A percentile compares a stretch with the other conserved stretches of the same genome.
phyloP scores from a whole-genome alignment of 2,113 vertebrate genomes.

The Erinaceus europaeus region DNA sequence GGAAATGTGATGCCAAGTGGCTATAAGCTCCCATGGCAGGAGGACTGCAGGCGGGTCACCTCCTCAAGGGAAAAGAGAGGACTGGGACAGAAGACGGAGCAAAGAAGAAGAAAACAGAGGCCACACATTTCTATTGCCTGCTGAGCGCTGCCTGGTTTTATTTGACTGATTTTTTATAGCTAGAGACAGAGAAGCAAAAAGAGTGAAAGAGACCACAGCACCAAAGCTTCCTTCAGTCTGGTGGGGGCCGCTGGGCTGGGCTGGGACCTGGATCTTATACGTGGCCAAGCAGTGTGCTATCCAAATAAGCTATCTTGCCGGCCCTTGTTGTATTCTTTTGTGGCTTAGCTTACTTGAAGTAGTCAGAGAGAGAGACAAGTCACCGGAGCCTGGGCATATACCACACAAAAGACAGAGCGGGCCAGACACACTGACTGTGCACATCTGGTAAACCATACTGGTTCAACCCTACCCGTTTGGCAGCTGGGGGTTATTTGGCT shows the following conservation, averaged over 20 bases:
- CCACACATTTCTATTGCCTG: not conserved
- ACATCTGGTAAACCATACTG: not conserved
- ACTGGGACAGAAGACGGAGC: not conserved
- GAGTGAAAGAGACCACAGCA: too few species aligned
- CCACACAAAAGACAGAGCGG: not conserved
- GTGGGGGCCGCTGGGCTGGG: too few species aligned
- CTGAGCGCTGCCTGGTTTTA: not conserved
- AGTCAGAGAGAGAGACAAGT: slow-evolving; percentile 12
- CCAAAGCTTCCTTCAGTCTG: too few species aligned
- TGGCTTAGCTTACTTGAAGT: slow-evolving; percentile 21
- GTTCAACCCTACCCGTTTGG: not conserved
- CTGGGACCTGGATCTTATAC: too few species aligned
- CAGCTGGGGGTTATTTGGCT: slow-evolving; percentile 48
- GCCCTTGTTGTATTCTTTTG: not conserved
- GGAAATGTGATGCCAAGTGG: too few species aligned
- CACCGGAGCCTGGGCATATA: not conserved
- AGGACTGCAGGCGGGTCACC: not conserved
- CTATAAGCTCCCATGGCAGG: not conserved
- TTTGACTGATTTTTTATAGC: too few species aligned
- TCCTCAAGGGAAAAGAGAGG: not conserved
- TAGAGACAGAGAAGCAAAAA: too few species aligned
- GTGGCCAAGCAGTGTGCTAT: too few species aligned
- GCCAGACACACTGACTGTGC: rapidly evolving
- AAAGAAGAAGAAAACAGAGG: not conserved
- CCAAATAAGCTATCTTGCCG: too few species aligned